Percentiles rank a stretch among this genome's conserved stretches.
Evolutionary conservation across 2,888 invertebrate genomes (phyloP).

Genomic region (Hecatera dysodea): DNA sequence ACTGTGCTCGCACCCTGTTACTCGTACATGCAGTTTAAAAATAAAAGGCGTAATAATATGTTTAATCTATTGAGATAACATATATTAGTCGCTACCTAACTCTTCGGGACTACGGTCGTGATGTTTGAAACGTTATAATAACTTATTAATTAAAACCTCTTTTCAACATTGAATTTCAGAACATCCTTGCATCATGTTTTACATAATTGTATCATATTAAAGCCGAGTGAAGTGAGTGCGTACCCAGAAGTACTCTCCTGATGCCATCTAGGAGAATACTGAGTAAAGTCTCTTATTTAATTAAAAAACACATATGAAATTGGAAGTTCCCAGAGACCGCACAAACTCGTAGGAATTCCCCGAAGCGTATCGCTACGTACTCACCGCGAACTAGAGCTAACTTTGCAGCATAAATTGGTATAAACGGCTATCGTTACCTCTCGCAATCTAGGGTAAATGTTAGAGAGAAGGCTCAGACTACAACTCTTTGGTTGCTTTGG

Average conservation of each 20-base stretch:
- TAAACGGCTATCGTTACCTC: slow-evolving; percentile 71
- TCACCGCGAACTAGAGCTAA: slow-evolving; percentile 55
- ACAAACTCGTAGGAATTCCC: slow-evolving; percentile 20
- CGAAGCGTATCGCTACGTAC: slow-evolving; percentile 33
- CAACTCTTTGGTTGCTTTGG: too few species aligned
- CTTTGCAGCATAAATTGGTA: slow-evolving; percentile 73
- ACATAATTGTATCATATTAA: background rate
- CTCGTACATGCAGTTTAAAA: too few species aligned
- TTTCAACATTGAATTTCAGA: too few species aligned
- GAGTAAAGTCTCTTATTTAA: background rate
- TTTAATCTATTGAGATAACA: too few species aligned
- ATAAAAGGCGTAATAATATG: too few species aligned
- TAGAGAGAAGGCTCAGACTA: slow-evolving; percentile 35
- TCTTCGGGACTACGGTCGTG: too few species aligned
- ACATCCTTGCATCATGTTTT: background rate
- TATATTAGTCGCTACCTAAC: too few species aligned
- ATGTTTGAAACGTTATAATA: too few species aligned
- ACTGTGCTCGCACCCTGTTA: too few species aligned
- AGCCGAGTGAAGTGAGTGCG: background rate
- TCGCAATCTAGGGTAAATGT: slow-evolving; percentile 53
- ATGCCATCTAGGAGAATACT: background rate
- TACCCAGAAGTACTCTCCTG: background rate
- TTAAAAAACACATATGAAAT: slow-evolving; percentile 34
- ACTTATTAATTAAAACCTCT: too few species aligned
- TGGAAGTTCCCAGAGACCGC: slow-evolving; percentile 21